Percentiles rank a stretch among this genome's conserved stretches.
phyloP scores from a whole-genome alignment of 64 coral and sea anemone species.

The Stichodactyla mertensii region DNA sequence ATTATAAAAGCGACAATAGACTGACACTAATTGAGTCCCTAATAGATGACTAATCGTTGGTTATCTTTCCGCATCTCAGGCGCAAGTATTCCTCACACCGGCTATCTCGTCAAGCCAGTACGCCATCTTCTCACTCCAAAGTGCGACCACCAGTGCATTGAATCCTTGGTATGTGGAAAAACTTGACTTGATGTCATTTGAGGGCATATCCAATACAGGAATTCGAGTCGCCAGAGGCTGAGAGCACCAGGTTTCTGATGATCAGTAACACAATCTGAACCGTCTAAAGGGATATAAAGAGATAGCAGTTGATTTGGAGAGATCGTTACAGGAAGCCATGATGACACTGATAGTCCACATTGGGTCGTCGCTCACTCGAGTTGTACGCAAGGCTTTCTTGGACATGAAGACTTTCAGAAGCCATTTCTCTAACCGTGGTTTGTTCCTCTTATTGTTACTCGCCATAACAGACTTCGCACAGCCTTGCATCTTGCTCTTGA shows the following conservation, averaged over 20 bases:
- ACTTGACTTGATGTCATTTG: slow-evolving; percentile 18
- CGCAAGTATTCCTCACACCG: background rate
- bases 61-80: slow-evolving; percentile 5
- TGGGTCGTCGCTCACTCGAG: background rate
- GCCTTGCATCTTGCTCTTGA: slow-evolving; percentile 63
- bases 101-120: background rate
- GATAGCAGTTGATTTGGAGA: background rate
- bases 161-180: slow-evolving; percentile 1
- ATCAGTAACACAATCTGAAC: slow-evolving; percentile 13
- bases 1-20: slow-evolving; percentile 12
- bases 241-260: background rate
- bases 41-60: slow-evolving; percentile 30
- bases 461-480: slow-evolving; percentile 33
- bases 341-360: background rate
- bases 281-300: background rate
- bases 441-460: background rate
- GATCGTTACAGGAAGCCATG: background rate
- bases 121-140: background rate
- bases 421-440: background rate
- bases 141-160: background rate
- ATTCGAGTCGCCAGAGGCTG: background rate
- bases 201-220: slow-evolving; percentile 11
- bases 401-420: slow-evolving; percentile 7
- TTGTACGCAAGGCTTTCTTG: background rate
- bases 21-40: slow-evolving; percentile 30